Evolutionary conservation across 2,113 vertebrate genomes (phyloP), one percentile per base, ranked within the genome.

Genomic region (Proterorhinus semilunaris): DNA sequence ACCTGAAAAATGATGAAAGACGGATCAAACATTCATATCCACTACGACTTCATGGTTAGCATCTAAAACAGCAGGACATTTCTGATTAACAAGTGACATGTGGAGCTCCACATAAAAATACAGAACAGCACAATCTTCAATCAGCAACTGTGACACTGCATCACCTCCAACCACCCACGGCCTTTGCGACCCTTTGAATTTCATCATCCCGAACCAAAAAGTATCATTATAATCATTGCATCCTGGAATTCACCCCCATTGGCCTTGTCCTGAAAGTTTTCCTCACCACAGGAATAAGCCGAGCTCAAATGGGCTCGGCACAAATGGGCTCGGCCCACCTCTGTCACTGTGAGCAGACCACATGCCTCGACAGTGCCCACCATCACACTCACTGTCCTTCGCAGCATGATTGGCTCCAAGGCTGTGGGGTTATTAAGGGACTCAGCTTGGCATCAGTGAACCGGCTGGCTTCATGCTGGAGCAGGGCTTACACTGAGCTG

Each of bases 401-500:
- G 13, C 86, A 85, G 84, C 75, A 61, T 80, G 87, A 65, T 42
- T 75, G 74, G 69, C 49, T 48, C 65, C 54, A 72, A 71, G 82
- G 82, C 74, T 65, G 74, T 68, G 72, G 75, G 80, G 79, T 86
- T 86, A 87, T 89, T 86, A 86, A 78, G 80, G 79, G 81, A 76
- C 86, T 83, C 87, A 85, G 86, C 82, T 87, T 86, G 84, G 81
- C 82, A 86, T 81, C 82, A 63, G 71, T 82, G 84, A 81, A 83
- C 79, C 77, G 75, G 80, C 75, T 81, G 79, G 81, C 88, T 83
- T 58, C 45, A 49, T 72, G 77, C 81, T 79, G 70, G 71, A 83
- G 67, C 79, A 76, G 66, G 78, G 71, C 71, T 87, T 81, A 80
- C 66, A 65, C 63, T 74, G 74, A 80, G 79, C 79, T 82, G 75